These are phyloP conservation scores for Anthophora plumipes DNA, from an alignment of 2,888 invertebrate genomes.

Conservation along the genomic window DNA sequence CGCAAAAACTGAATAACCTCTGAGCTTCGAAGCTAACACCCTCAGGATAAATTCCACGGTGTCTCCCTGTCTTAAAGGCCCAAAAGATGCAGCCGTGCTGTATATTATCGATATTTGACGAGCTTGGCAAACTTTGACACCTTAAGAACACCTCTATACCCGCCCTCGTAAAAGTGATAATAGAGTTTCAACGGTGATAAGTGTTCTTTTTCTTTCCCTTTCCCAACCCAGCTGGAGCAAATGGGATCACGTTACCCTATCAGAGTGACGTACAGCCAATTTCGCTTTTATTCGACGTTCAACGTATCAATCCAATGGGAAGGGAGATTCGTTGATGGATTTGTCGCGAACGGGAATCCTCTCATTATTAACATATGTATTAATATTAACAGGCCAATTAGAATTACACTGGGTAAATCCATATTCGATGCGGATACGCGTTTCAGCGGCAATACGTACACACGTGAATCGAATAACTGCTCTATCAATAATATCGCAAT, in stretches of 20 bases:
- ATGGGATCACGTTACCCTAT: not conserved
- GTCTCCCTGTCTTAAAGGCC: not conserved
- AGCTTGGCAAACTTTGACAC: not conserved
- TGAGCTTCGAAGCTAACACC: not conserved
- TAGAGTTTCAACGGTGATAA: not conserved
- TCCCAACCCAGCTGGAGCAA: not conserved
- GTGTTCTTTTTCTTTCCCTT: no score
- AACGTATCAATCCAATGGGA: not conserved
- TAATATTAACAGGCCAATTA: slow-evolving; percentile 6
- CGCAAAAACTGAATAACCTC: not conserved
- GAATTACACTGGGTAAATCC: not conserved
- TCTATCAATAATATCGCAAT: not conserved
- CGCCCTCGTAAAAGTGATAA: not conserved
- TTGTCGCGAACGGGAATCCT: not conserved
- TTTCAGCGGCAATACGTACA: not conserved
- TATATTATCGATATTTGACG: slow-evolving; percentile 10
- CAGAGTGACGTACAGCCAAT: not conserved
- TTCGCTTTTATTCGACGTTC: not conserved
- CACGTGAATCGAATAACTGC: not conserved
- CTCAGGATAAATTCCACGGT: not conserved
- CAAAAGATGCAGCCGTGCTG: not conserved
- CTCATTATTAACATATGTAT: not conserved
- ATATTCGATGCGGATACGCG: no score
- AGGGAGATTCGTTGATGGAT: not conserved
- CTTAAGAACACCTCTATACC: not conserved